Conservation (phyloP, 92 coral and sea anemone species). For the Actinernus sp. region DNA sequence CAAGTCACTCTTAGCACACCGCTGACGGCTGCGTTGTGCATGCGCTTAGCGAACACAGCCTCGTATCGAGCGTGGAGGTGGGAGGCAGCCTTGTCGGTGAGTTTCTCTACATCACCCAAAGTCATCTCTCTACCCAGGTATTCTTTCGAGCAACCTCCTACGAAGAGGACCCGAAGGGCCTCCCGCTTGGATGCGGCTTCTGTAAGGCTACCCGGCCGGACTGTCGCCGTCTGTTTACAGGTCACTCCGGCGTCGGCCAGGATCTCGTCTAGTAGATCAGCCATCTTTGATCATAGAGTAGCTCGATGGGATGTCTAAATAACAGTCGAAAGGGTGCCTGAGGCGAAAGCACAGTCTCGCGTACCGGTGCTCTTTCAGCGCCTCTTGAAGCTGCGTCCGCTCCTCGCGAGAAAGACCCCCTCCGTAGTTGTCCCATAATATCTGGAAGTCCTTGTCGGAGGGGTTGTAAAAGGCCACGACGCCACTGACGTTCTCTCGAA, state of each 20-base stretch:
- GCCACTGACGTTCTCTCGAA: too few relatives aligned
- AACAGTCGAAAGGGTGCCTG: too few relatives aligned
- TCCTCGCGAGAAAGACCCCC: background rate
- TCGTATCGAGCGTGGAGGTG: background rate
- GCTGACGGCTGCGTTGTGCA: background rate
- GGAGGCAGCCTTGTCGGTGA: background rate
- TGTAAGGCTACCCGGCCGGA: background rate
- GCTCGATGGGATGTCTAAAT: too few relatives aligned
- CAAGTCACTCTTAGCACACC: background rate
- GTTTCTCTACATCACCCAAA: background rate
- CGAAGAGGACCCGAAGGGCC: background rate
- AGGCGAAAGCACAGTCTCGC: too few relatives aligned
- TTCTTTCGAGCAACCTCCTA: background rate
- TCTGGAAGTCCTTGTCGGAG: too few relatives aligned
- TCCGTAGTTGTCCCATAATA: too few relatives aligned
- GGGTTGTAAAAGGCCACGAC: too few relatives aligned
- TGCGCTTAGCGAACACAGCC: background rate
- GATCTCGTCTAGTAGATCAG: background rate
- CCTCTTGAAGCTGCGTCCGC: background rate
- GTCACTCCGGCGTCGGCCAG: background rate
- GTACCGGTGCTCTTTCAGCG: background rate
- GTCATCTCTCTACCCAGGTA: background rate
- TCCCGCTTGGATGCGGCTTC: slow-evolving; percentile 1
- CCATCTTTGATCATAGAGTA: too few relatives aligned
- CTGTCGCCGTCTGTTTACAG: too few relatives aligned